Evolutionary conservation across 1,140 invertebrate genomes (phyloP), one percentile per base, ranked within the genome.

Genomic region (Cherax quadricarinatus): DNA sequence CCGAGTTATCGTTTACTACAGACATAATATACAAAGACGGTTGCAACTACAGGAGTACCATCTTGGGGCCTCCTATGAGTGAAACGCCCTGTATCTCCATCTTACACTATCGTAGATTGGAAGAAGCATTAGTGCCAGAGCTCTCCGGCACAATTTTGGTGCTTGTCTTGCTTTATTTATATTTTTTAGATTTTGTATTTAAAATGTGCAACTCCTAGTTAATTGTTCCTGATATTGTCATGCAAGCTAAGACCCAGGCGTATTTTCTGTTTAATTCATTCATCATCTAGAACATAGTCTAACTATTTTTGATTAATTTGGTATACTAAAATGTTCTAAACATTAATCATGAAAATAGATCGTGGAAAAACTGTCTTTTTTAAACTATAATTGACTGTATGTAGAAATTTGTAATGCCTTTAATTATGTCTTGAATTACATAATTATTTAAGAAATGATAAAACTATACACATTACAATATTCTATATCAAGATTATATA

Each of bases 181-280:
- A 53, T 83, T 83, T 83, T 18, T 83, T 57, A 83, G 81, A 53
- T 57, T 21, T 53, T 83, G 81, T 30, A 83, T 57, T 60, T 53
- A 60, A 83, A 57, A 83, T 30, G n/a, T 83, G 51, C 81, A 57
- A 83, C 81, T 57, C 30, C 49, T 83, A 57, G 81, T 57, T 83
- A 60, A 83, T 83, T 83, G 16, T 51, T 57, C 80, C 51, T 66
- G 62, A 66, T 66, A 66, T 66, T 66, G 62, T 66, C 18, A 66
- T 66, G 62, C 62, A 66, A 66, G 14, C 62, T 66, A 66, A 66
- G 62, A 66, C 62, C 21, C 62, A 66, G 62, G 21, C 14, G 21
- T 66, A 66, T 66, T 66, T 66, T 21, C 14, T 18, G 21, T 66
- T 66, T 66, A 66, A 66, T 66, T 16, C 62, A 66, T 66, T 66